Conservation (phyloP, 2,888 invertebrate genomes). For the Hirtodrosophila histrioides region DNA sequence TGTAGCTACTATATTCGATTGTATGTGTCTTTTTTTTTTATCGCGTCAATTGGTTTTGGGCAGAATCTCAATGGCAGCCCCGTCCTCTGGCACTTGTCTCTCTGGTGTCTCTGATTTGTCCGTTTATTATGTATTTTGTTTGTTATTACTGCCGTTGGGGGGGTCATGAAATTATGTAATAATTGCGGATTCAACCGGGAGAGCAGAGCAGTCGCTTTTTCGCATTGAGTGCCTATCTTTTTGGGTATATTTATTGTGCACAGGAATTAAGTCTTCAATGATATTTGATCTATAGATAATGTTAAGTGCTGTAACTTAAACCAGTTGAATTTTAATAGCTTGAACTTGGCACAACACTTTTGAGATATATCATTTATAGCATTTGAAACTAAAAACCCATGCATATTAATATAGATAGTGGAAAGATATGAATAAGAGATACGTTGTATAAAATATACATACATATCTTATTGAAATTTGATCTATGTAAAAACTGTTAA, state of each 20-base stretch:
- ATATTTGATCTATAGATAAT: too few relatives aligned
- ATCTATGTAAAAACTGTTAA: too few relatives aligned
- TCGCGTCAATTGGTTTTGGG: slow-evolving; percentile 51
- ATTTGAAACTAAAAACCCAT: too few relatives aligned
- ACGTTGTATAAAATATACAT: too few relatives aligned
- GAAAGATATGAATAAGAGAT: too few relatives aligned
- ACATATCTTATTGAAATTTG: too few relatives aligned
- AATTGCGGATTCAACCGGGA: slow-evolving; percentile 31
- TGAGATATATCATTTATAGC: too few relatives aligned
- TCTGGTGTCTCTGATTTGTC: slow-evolving; percentile 3
- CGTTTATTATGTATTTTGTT: slow-evolving; percentile 25
- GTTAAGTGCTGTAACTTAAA: too few relatives aligned
- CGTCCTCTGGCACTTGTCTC: slow-evolving; percentile 46
- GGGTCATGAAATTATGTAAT: slow-evolving; percentile 49
- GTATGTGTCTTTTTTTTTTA: slow-evolving; percentile 48
- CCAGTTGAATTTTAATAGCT: too few relatives aligned
- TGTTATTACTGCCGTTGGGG: slow-evolving; percentile 23
- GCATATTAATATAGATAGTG: too few relatives aligned
- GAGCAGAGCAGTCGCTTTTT: slow-evolving; percentile 6
- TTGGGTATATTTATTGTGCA: neutral
- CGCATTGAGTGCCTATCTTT: neutral
- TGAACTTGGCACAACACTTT: too few relatives aligned
- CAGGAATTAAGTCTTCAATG: too few relatives aligned
- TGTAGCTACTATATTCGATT: slow-evolving; percentile 2
- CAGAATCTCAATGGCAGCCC: slow-evolving; percentile 60